A percentile compares a stretch with the other conserved stretches of the same genome.
These are phyloP conservation scores for Mellilla xanthometata DNA, from an alignment of 2,888 invertebrate genomes.

Conservation along the genomic window DNA sequence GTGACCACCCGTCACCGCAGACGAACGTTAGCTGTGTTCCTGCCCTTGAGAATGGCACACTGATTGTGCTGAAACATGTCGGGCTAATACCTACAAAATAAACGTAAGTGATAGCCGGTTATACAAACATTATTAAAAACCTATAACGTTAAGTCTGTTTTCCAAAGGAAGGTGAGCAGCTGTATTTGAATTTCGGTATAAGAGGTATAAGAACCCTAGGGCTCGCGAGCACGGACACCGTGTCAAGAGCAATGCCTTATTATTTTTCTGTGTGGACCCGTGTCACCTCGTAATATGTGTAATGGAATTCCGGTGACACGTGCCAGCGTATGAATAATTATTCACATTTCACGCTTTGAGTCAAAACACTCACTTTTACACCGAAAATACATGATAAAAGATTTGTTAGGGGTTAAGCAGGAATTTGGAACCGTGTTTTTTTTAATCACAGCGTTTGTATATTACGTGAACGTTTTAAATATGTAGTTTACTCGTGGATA, in stretches of 20 bases:
- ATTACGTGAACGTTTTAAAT: neutral
- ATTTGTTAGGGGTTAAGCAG: too few relatives aligned
- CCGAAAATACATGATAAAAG: neutral
- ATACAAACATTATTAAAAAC: too few relatives aligned
- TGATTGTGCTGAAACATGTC: too few relatives aligned
- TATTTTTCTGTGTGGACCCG: constrained; percentile 23
- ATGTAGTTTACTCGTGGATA: too few relatives aligned
- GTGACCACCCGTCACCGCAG: too few relatives aligned
- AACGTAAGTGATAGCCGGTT: too few relatives aligned
- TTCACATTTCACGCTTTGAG: neutral
- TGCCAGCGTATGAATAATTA: constrained; percentile 17
- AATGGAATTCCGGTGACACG: constrained; percentile 19
- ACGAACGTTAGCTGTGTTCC: too few relatives aligned
- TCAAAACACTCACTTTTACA: neutral
- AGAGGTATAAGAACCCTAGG: constrained; percentile 13
- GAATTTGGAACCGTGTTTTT: too few relatives aligned
- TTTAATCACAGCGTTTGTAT: neutral
- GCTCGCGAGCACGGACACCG: constrained; percentile 19
- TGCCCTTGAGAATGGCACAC: too few relatives aligned
- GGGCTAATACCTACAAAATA: too few relatives aligned
- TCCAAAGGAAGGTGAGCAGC: constrained; percentile 4
- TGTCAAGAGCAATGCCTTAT: constrained; percentile 25
- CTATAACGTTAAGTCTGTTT: constrained; percentile 5
- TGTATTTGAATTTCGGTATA: constrained; percentile 16
- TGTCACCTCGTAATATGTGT: constrained; percentile 19